These are phyloP conservation scores for Coremacera marginata DNA, from an alignment of 2,888 invertebrate species.

Conservation along the genomic window DNA sequence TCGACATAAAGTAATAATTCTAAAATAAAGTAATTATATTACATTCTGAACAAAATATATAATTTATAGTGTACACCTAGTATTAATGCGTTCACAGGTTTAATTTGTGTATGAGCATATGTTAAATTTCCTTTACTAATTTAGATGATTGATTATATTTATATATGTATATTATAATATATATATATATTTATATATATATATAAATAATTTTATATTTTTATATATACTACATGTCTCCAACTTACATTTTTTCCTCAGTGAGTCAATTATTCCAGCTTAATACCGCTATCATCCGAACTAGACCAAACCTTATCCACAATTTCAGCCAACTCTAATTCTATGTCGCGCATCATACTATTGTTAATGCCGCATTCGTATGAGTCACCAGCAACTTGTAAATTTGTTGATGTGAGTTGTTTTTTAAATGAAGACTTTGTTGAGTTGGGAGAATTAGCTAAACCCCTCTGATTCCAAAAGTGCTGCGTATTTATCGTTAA, in stretches of 20 bases:
- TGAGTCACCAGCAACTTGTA: slow-evolving; percentile 57
- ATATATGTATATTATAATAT: background rate
- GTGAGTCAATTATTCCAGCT: slow-evolving; percentile 55
- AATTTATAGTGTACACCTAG: slow-evolving; percentile 7
- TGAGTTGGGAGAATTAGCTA: slow-evolving; percentile 41
- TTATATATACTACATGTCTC: slow-evolving; percentile 12
- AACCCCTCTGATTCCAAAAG: slow-evolving; percentile 54
- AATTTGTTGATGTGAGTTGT: slow-evolving; percentile 48
- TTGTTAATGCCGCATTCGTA: slow-evolving; percentile 77
- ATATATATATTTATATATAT: slow-evolving; percentile 25
- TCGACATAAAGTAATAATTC: slow-evolving; percentile 5
- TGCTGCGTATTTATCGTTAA: slow-evolving; percentile 51
- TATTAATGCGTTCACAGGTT: background rate
- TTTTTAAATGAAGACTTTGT: slow-evolving; percentile 32
- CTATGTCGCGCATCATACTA: slow-evolving; percentile 75
- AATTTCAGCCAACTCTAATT: slow-evolving; percentile 74
- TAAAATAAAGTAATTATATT: slow-evolving; percentile 10
- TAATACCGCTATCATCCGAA: slow-evolving; percentile 64
- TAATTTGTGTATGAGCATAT: slow-evolving; percentile 5
- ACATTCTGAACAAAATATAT: slow-evolving; percentile 13
- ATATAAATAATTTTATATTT: too few relatives aligned
- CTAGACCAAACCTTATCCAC: slow-evolving; percentile 71
- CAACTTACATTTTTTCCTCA: slow-evolving; percentile 22
- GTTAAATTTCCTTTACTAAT: background rate
- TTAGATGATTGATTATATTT: background rate